Conservation (phyloP, 2,113 vertebrate species). For the Cyprinodon tularosa region DNA sequence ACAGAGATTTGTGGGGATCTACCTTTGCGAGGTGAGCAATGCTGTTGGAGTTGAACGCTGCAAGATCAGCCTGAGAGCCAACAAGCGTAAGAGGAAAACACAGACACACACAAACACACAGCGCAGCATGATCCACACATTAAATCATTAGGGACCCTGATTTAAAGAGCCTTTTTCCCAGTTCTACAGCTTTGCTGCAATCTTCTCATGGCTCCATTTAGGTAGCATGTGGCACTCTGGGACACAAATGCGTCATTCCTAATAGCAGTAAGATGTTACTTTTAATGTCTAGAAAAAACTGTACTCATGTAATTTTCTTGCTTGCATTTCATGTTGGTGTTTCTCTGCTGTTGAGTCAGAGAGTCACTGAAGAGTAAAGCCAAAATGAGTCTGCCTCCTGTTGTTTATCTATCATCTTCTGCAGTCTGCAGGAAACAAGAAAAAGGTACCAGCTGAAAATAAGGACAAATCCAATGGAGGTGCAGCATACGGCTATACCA, state of each 20-base stretch:
- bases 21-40: slow-evolving; percentile 87
- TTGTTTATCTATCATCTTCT: not conserved
- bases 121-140: not conserved
- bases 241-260: not conserved
- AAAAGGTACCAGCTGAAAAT: not conserved
- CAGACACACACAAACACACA: not conserved
- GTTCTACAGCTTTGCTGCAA: slow-evolving; percentile 33
- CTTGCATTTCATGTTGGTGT: not conserved
- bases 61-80: slow-evolving; percentile 70
- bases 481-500: not conserved
- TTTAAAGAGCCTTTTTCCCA: slow-evolving; percentile 31
- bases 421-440: not conserved
- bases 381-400: not conserved
- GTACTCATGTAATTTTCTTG: not conserved
- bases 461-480: not conserved
- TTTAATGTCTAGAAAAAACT: not conserved
- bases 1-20: slow-evolving; percentile 75
- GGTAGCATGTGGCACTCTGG: not conserved
- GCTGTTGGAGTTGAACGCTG: slow-evolving; percentile 83
- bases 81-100: slow-evolving; percentile 64
- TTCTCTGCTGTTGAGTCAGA: slow-evolving; percentile 11
- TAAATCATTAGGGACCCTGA: not conserved
- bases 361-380: not conserved
- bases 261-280: slow-evolving; percentile 5
- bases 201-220: slow-evolving; percentile 15